A percentile compares a stretch with the other conserved stretches of the same genome.
Evolutionary conservation across 2,888 invertebrate species (phyloP).

Genomic region (Antitype chi): DNA sequence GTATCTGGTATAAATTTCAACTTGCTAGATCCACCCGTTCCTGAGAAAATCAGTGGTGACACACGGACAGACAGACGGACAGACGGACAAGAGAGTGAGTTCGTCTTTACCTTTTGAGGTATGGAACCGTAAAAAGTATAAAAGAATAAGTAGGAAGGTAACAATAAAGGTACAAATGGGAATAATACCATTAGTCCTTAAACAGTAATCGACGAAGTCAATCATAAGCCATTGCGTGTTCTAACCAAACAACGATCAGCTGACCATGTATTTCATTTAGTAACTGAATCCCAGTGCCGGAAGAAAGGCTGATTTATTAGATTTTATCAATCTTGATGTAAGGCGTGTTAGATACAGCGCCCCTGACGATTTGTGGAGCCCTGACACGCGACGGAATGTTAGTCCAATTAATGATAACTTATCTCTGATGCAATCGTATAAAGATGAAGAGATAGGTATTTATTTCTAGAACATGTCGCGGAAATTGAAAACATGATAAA

Average conservation of each 20-base stretch:
- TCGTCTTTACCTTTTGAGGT: too few species aligned
- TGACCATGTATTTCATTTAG: slow-evolving; percentile 13
- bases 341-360: slow-evolving; percentile 25
- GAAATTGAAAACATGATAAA: slow-evolving; percentile 49
- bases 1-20: too few species aligned
- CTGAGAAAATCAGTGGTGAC: too few species aligned
- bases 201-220: neutral
- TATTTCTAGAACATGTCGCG: slow-evolving; percentile 11
- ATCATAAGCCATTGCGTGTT: slow-evolving; percentile 29
- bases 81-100: too few species aligned
- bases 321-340: slow-evolving; percentile 46
- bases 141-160: neutral
- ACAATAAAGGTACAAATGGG: neutral
- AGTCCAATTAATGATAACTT: slow-evolving; percentile 42
- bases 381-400: slow-evolving; percentile 45
- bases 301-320: slow-evolving; percentile 43
- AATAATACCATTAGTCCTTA: neutral
- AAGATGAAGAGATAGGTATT: slow-evolving; percentile 11
- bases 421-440: slow-evolving; percentile 36
- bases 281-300: slow-evolving; percentile 34
- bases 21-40: too few species aligned
- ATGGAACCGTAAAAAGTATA: too few species aligned
- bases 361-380: slow-evolving; percentile 41
- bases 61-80: too few species aligned
- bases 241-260: neutral